Percentiles rank a stretch among this genome's conserved stretches.
Conservation (phyloP, 2,888 invertebrate genomes). For the Drosophila silvestris region DNA sequence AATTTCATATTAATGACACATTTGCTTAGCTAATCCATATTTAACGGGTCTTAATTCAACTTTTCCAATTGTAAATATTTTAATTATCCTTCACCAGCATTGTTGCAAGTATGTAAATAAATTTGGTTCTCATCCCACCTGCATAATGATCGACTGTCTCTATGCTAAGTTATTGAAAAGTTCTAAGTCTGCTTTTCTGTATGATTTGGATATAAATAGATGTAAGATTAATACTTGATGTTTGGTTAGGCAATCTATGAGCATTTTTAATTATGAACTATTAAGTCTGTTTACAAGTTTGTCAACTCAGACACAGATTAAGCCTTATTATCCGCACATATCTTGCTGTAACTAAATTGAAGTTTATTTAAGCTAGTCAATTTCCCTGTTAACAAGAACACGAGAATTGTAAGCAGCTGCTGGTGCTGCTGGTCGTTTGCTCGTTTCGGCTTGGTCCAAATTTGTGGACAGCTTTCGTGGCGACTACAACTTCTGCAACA, state of each 20-base stretch:
- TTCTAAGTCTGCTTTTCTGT: background rate
- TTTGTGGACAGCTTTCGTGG: conserved; percentile 20
- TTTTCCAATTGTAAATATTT: background rate
- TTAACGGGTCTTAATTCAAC: background rate
- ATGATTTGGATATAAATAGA: background rate
- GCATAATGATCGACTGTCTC: background rate
- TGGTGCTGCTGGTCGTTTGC: background rate
- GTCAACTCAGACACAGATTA: background rate
- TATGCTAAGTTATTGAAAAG: background rate
- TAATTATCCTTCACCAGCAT: background rate
- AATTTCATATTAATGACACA: background rate
- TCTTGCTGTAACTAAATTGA: background rate
- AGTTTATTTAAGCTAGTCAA: conserved; percentile 4
- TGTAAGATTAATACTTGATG: background rate
- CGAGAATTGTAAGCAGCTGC: background rate
- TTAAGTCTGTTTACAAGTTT: background rate
- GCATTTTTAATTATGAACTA: background rate
- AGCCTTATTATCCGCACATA: background rate
- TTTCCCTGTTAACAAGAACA: conserved; percentile 10
- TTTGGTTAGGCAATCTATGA: background rate
- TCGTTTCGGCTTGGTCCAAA: conserved; percentile 2
- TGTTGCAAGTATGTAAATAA: background rate
- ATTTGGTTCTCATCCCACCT: background rate
- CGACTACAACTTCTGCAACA: conserved; percentile 31
- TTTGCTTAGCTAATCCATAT: background rate